phyloP scores from a whole-genome alignment of 2,113 vertebrate genomes.

The Progne subis region DNA sequence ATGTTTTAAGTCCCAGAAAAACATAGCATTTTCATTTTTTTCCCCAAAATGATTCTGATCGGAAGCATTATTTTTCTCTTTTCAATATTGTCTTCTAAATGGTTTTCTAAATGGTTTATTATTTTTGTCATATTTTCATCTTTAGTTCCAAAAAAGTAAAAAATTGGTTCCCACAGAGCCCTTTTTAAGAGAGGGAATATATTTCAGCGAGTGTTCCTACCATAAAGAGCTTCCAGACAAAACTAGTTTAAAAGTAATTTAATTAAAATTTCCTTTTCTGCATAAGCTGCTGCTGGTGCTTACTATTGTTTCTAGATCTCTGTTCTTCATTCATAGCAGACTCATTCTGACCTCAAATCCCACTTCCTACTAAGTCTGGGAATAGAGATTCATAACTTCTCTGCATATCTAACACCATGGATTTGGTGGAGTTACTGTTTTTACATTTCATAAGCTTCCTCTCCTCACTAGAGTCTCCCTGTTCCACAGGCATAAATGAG shows the following conservation, averaged over 20 bases:
- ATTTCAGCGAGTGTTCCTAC: neutral
- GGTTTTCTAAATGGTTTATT: neutral
- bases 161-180: neutral
- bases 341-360: neutral
- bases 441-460: neutral
- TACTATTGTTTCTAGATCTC: neutral
- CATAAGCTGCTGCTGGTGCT: neutral
- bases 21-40: neutral
- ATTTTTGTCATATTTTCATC: neutral
- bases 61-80: neutral
- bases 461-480: neutral
- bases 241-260: neutral
- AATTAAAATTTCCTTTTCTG: conserved; percentile 2
- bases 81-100: neutral
- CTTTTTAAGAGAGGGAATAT: neutral
- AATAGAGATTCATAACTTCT: neutral
- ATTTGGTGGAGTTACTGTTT: neutral
- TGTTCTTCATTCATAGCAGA: neutral
- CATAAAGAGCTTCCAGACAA: neutral
- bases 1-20: neutral
- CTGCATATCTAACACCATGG: fast-evolving
- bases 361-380: neutral
- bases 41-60: neutral
- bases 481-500: neutral
- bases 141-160: neutral